These are phyloP conservation scores for Odocoileus hemionus DNA, from an alignment of 2,113 vertebrate species.

Conservation along the genomic window DNA sequence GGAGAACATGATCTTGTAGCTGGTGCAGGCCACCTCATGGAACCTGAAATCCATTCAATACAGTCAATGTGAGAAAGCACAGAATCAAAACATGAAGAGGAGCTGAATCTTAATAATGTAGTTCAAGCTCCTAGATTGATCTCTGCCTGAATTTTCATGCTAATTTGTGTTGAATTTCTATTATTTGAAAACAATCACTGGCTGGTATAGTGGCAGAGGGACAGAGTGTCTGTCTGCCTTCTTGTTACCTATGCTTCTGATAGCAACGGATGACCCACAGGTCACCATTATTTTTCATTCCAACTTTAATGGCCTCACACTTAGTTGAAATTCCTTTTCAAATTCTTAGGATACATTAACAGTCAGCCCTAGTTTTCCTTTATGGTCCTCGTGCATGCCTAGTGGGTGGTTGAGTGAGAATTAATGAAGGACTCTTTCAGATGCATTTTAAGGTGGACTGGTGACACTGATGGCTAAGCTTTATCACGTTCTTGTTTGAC, in stretches of 20 bases:
- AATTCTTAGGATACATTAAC: neutral
- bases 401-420: neutral
- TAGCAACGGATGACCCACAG: neutral
- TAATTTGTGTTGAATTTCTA: conserved; percentile 25
- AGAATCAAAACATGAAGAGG: neutral
- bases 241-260: neutral
- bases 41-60: neutral
- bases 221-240: neutral
- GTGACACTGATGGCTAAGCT: neutral
- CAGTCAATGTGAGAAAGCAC: neutral
- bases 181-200: neutral
- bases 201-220: neutral
- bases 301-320: neutral
- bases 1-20: neutral
- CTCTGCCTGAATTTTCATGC: neutral
- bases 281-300: conserved; percentile 5
- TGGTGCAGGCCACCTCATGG: neutral
- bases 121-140: neutral
- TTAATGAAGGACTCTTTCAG: neutral
- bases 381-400: neutral
- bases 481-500: neutral
- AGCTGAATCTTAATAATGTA: neutral
- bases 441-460: neutral
- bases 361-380: neutral
- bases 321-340: neutral